A percentile compares a stretch with the other conserved stretches of the same genome.
Evolutionary conservation across 2,888 invertebrate species (phyloP).

Genomic region (Leptinotarsa juncta): DNA sequence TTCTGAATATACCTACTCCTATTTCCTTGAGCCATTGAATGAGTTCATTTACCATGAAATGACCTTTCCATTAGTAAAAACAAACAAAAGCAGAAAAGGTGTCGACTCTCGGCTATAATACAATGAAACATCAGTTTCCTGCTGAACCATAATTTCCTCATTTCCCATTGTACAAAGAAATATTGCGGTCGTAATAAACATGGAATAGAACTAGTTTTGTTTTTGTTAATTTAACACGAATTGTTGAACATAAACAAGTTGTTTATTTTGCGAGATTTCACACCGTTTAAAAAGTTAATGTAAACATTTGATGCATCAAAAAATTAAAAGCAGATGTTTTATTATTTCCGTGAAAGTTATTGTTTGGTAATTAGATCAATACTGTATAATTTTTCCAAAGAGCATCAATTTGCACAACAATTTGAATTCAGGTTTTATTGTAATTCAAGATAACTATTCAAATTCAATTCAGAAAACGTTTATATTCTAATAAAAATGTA

Average conservation of each 20-base stretch:
- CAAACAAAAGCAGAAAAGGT: neutral
- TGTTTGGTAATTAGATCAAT: neutral
- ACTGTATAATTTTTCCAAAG: no score
- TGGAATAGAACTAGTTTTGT: neutral
- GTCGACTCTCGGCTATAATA: neutral
- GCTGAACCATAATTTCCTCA: neutral
- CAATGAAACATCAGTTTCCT: slow-evolving; percentile 5
- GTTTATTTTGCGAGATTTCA: neutral
- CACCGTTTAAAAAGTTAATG: neutral
- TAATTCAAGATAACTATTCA: no score
- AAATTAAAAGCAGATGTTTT: neutral
- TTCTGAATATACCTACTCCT: no score
- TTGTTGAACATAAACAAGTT: neutral
- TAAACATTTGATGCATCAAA: neutral
- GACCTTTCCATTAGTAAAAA: neutral
- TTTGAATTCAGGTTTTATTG: no score
- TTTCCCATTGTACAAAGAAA: neutral
- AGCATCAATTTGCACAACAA: no score
- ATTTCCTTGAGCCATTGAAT: no score
- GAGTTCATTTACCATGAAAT: no score
- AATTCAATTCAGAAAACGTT: no score
- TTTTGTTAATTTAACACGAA: neutral
- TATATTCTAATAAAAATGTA: no score
- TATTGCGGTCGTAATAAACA: slow-evolving; percentile 2
- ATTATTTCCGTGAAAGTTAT: neutral